phyloP scores from a whole-genome alignment of 1,140 invertebrate genomes.

The Drosophila obscura region DNA sequence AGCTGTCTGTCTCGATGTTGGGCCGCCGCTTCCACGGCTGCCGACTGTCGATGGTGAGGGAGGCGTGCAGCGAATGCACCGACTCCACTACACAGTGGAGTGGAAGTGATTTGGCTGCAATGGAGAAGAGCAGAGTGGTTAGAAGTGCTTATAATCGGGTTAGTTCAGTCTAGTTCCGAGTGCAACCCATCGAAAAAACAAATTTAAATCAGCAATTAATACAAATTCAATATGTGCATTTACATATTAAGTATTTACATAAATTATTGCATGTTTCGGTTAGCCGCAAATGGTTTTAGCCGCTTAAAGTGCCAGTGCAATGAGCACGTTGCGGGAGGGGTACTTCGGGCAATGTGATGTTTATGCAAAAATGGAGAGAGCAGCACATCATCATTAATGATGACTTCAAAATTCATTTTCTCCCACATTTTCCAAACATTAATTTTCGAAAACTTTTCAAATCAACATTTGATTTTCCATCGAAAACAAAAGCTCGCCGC shows the following conservation, averaged over 20 bases:
- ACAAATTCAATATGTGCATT: conserved; percentile 64
- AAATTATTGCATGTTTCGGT: conserved; percentile 74
- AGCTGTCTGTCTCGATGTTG: conserved; percentile 94
- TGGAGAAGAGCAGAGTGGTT: conserved; percentile 20
- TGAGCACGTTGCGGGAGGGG: neutral
- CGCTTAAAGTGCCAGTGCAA: conserved; percentile 47
- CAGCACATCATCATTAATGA: conserved; percentile 40
- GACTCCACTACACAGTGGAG: conserved; percentile 96
- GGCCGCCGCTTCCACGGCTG: conserved; percentile 86
- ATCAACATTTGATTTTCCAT: conserved; percentile 9
- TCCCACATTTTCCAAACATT: too few relatives aligned
- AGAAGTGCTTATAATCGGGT: conserved; percentile 69
- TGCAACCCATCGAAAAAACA: conserved; percentile 67
- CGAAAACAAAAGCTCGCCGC: neutral
- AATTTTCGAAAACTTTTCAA: conserved; percentile 19
- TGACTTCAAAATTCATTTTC: conserved; percentile 12
- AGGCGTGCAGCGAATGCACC: conserved; percentile 87
- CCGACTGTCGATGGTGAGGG: conserved; percentile 84
- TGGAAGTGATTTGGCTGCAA: conserved; percentile 94
- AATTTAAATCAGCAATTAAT: conserved; percentile 81
- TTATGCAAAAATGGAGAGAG: conserved; percentile 11
- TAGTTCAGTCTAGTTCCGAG: conserved; percentile 61
- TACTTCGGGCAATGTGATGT: too few relatives aligned
- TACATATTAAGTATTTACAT: conserved; percentile 61
- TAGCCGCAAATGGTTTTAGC: conserved; percentile 79